Evolutionary conservation across 2,888 invertebrate species (phyloP), one percentile per base, ranked within the genome.

Genomic region (Plutella xylostella): DNA sequence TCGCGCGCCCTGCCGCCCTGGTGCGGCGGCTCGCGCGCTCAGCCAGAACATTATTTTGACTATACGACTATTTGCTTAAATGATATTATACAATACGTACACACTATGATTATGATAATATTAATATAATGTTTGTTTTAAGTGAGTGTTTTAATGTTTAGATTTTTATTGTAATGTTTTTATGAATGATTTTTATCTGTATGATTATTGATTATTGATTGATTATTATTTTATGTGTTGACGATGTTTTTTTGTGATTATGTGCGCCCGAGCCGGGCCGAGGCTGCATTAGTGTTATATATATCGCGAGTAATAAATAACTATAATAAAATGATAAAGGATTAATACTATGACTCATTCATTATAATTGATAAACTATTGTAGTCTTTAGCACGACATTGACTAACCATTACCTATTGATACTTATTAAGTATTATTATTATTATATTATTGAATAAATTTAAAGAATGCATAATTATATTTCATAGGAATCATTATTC

Each of bases 401-500:
- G 74, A 82, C 78, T 83, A 84, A 83, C 78, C 83, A 85, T 80
- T 82, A 83, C 74, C 76, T 80, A 82, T 77, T 76, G 74, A 79
- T 83, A 83, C 82, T 80, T 83, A 80, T 74, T 80, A 82, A 83
- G 83, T 83, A 84, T 82, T 85, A 84, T 78, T 85, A 84, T 78
- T 76, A 79, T 80, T 75, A 77, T 82, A 74, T 69, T 79, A 85
- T 82, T 80, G 72, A 82, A 84, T 80, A 82, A 83, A 83, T 82
- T 79, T 77, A 83, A 84, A 82, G 68, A 82, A 80, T 78, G 80
- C 82, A 83, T 83, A 83, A 85, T 85, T 84, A 83, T 85, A 85
- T 85, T 84, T 84, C 83, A 84, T 85, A 85, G 83, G 84, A 77
- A 84, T 83, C 80, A 85, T 85, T 84, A 85, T 85, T 84, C 84